A percentile compares a stretch with the other conserved stretches of the same genome.
Evolutionary conservation across 2,113 vertebrate species (phyloP).

Genomic region (Sclerurus mexicanus): DNA sequence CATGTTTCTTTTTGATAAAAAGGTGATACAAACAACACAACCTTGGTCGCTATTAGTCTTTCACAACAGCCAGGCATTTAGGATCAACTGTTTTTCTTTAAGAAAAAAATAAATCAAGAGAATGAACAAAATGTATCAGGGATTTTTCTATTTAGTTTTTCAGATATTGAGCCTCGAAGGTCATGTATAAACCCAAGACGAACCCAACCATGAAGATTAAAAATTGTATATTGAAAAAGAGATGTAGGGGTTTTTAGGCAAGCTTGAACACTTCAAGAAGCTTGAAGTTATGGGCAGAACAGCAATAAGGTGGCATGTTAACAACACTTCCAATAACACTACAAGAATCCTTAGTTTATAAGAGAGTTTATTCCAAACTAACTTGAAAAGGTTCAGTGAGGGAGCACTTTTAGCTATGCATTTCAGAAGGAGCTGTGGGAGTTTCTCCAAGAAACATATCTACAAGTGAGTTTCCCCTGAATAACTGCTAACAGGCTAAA

Average conservation of each 20-base stretch:
- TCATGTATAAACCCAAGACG: neutral
- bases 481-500: neutral
- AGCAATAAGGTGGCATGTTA: neutral
- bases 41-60: neutral
- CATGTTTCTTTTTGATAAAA: neutral
- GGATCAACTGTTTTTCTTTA: neutral
- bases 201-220: slow-evolving; percentile 1
- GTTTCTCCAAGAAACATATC: neutral
- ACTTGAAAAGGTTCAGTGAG: neutral
- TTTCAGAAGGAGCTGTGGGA: neutral
- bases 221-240: neutral
- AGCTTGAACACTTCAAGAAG: neutral
- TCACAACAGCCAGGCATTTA: neutral
- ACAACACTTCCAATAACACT: neutral
- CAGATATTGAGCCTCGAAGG: neutral
- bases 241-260: neutral
- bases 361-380: neutral
- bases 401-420: neutral
- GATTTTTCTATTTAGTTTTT: neutral
- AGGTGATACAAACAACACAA: neutral
- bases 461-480: neutral
- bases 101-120: neutral
- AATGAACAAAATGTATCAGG: neutral
- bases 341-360: neutral
- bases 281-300: neutral